phyloP scores from a whole-genome alignment of 2,113 vertebrate genomes.

The Todiramphus saurophagus region DNA sequence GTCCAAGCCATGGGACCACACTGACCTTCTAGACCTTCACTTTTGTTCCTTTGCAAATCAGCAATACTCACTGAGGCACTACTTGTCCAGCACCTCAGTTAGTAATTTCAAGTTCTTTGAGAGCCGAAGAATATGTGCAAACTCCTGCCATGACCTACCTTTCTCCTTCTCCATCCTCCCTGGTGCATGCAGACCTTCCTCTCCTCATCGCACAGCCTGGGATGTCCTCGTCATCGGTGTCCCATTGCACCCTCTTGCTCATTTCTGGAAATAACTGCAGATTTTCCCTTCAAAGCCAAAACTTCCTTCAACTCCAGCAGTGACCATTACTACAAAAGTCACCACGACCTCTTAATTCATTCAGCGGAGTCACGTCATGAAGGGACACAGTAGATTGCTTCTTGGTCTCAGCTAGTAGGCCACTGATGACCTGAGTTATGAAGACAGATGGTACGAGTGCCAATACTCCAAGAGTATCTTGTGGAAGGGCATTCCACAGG shows the following conservation, averaged over 20 bases:
- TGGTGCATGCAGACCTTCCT: not conserved
- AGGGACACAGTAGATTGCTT: not conserved
- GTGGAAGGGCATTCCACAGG: constrained; percentile 21
- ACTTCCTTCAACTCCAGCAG: not conserved
- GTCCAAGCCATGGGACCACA: not conserved
- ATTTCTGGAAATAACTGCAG: not conserved
- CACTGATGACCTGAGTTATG: not conserved
- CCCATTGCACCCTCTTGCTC: not conserved
- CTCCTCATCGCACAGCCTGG: not conserved
- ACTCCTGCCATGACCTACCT: not conserved
- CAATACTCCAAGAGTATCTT: not conserved
- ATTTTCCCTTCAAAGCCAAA: not conserved
- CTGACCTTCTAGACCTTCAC: not conserved
- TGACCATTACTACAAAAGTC: not conserved
- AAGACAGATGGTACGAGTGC: not conserved
- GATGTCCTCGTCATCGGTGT: not conserved
- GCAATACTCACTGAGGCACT: not conserved
- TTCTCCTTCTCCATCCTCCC: not conserved
- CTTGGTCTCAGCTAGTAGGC: not conserved
- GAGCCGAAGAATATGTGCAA: not conserved
- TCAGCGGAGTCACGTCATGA: not conserved
- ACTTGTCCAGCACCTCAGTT: not conserved
- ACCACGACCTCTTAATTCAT: not conserved
- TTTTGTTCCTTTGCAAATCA: not conserved
- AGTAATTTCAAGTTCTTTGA: not conserved